A percentile compares a stretch with the other conserved stretches of the same genome.
These are phyloP conservation scores for Drosophila eugracilis DNA, from an alignment of 1,140 invertebrate species.

Conservation along the genomic window DNA sequence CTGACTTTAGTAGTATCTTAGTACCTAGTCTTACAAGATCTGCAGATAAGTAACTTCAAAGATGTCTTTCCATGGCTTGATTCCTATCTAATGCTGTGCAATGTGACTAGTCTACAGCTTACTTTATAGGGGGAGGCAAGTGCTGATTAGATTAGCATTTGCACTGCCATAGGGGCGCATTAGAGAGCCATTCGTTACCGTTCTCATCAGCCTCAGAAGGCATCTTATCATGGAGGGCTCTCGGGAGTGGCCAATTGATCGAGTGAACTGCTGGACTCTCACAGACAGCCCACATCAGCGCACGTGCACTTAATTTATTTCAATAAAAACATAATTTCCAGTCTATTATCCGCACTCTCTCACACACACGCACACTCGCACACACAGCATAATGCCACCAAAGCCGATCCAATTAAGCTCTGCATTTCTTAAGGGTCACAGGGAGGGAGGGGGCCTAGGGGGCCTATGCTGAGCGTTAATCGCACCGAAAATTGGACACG, in stretches of 20 bases:
- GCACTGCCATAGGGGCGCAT: constrained; percentile 57
- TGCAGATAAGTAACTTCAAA: no score
- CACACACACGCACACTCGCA: constrained; percentile 48
- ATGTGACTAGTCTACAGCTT: neutral
- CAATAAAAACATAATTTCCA: constrained; percentile 81
- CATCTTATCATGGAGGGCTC: constrained; percentile 29
- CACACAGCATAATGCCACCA: constrained; percentile 14
- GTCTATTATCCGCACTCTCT: constrained; percentile 72
- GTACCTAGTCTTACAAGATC: no score
- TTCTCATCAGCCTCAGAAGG: constrained; percentile 30
- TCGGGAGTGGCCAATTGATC: constrained; percentile 41
- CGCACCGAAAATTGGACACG: constrained; percentile 73
- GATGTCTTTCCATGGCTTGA: no score
- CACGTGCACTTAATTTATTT: constrained; percentile 82
- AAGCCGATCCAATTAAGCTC: constrained; percentile 71
- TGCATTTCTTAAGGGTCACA: constrained; percentile 3
- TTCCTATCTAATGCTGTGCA: no score
- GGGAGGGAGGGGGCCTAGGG: neutral
- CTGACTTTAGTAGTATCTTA: no score
- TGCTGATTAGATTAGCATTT: constrained; percentile 76
- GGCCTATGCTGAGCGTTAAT: constrained; percentile 58
- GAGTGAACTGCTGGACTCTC: constrained; percentile 5
- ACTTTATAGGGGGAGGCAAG: constrained; percentile 5
- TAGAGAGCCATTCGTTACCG: constrained; percentile 24
- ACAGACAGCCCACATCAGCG: constrained; percentile 63